Evolutionary conservation across 2,888 invertebrate genomes (phyloP), one percentile per base, ranked within the genome.

Genomic region (Octodonta nipae): DNA sequence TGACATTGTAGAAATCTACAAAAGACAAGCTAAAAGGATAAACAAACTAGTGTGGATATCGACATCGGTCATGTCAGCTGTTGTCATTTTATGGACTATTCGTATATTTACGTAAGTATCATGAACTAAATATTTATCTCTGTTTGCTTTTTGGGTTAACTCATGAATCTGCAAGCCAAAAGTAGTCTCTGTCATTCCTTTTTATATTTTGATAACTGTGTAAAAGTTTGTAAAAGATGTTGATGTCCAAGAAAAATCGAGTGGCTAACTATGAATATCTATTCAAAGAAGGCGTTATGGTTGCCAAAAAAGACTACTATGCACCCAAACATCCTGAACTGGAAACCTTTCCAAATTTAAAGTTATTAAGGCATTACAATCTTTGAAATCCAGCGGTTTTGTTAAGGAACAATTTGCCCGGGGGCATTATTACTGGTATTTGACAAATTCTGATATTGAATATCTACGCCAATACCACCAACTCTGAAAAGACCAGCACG

Each of bases 361-460:
- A 69, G 96, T 98, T 35, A 96, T 98, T 60, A 96, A 96, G 67
- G 91, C 95, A 46, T 74, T 95, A 73, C 88, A 91, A 70, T 91
- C 91, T 5, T 68, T 98, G 47, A 93, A 92, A 66, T 96, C 96
- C 3, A 77, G 86, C 61, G 96, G 95, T 37, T 86, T 80, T 56
- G 98, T 98, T n/a, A 89, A 86, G 63, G 96, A 98, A 71, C 96
- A 98, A 66, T 98, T 98, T 64, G 95, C 96, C 3, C 98, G 98
- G 98, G n/a, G 95, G 55, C 96, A 98, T 64, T 98, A 87, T 56
- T 99, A 99, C 64, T 99, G 96, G 95, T 78, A 62, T 66, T 71
- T 98, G 49, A 96, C 93, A 45, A 96, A 98, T 61, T 91, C 95
- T 56, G 98, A 98, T 47, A 96, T 98, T 60, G 86, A 89, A 61